A percentile compares a stretch with the other conserved stretches of the same genome.
These are phyloP conservation scores for Nephrotoma guestfalica DNA, from an alignment of 2,888 invertebrate genomes.

Conservation along the genomic window DNA sequence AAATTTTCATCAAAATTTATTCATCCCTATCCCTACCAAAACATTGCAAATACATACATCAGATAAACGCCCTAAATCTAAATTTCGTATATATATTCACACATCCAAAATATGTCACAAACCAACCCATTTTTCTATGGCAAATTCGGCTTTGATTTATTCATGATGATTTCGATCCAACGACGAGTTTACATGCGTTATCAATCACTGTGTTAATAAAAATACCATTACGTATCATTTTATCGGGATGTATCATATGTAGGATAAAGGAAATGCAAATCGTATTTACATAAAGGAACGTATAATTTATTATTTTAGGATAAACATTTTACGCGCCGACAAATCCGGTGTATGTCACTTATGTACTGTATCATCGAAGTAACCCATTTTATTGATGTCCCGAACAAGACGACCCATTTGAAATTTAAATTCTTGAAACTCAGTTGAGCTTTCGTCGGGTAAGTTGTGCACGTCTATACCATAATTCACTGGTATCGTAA, in stretches of 20 bases:
- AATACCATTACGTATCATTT: not conserved
- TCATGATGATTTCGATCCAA: not conserved
- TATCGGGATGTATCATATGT: not conserved
- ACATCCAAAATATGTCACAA: not conserved
- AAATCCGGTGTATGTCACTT: not conserved
- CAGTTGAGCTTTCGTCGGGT: not conserved
- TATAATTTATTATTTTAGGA: not conserved
- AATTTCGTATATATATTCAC: not conserved
- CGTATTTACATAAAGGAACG: not conserved
- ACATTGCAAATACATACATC: not conserved
- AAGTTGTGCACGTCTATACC: not conserved
- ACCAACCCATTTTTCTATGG: not conserved
- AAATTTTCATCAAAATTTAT: not conserved
- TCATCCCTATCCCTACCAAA: not conserved
- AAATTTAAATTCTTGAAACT: not conserved
- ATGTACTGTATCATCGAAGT: not conserved
- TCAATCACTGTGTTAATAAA: not conserved
- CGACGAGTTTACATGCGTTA: not conserved
- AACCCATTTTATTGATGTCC: not conserved
- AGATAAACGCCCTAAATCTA: not conserved
- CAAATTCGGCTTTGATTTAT: not conserved
- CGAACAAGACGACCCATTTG: not conserved
- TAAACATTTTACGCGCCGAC: not conserved
- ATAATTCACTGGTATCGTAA: not conserved
- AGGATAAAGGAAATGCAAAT: not conserved